Conservation (phyloP, 2,888 invertebrate genomes). For the Calameuta idolon region DNA sequence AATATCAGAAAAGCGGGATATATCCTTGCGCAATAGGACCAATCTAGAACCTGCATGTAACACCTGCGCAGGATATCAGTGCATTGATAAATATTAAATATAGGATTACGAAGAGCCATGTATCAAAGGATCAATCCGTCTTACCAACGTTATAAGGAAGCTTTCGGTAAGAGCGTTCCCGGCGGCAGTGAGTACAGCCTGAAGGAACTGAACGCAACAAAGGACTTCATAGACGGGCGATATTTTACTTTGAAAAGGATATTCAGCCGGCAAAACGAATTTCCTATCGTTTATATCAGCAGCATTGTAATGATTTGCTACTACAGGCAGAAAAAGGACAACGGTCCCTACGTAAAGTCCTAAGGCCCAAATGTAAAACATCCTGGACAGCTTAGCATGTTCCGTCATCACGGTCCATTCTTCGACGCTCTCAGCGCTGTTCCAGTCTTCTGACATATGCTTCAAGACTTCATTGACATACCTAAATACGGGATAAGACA, state of each 20-base stretch:
- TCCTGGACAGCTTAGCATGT: neutral
- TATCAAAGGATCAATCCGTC: neutral
- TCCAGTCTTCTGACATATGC: neutral
- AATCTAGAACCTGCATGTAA: neutral
- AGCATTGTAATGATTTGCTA: neutral
- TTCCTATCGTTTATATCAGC: slow-evolving; percentile 22
- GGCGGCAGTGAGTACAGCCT: slow-evolving; percentile 25
- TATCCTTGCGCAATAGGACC: neutral
- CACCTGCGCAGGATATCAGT: neutral
- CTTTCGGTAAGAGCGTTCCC: slow-evolving; percentile 19
- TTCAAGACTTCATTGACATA: neutral
- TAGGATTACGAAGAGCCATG: neutral
- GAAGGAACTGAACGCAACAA: slow-evolving; percentile 24
- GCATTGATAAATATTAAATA: neutral
- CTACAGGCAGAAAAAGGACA: neutral
- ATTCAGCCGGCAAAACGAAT: slow-evolving; percentile 25
- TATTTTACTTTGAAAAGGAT: slow-evolving; percentile 26
- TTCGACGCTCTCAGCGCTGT: neutral
- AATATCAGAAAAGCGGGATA: neutral
- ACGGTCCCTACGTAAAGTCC: neutral
- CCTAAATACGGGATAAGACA: neutral
- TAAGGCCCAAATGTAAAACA: neutral
- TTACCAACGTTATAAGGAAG: slow-evolving; percentile 30
- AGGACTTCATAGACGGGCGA: slow-evolving; percentile 31
- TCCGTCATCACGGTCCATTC: neutral